phyloP scores from a whole-genome alignment of 2,888 invertebrate genomes.

The Sarcophaga variegata region DNA sequence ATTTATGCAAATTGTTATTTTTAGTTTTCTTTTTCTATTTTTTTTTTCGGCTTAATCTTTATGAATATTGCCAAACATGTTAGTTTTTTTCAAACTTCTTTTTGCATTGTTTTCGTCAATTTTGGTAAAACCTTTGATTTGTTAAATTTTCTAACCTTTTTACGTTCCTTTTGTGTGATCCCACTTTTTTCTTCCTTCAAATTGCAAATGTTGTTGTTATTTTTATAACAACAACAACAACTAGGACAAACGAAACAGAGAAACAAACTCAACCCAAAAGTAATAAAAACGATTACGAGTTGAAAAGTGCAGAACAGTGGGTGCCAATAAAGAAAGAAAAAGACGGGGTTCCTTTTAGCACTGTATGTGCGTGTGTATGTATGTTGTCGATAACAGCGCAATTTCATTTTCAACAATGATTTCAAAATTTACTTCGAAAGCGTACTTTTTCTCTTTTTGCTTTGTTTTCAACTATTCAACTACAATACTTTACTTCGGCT shows the following conservation, averaged over 20 bases:
- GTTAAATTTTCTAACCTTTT: slow-evolving; percentile 46
- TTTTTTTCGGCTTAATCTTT: slow-evolving; percentile 13
- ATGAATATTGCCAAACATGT: slow-evolving; percentile 55
- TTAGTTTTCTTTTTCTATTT: neutral
- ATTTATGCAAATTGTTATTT: slow-evolving; percentile 1
- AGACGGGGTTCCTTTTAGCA: too few species aligned
- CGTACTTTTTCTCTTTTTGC: neutral
- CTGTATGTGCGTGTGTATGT: slow-evolving; percentile 10
- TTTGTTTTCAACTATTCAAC: too few species aligned
- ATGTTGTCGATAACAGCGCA: slow-evolving; percentile 31
- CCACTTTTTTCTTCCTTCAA: neutral
- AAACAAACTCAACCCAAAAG: neutral
- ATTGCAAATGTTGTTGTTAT: slow-evolving; percentile 9
- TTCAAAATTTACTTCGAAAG: slow-evolving; percentile 11
- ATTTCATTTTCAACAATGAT: slow-evolving; percentile 42
- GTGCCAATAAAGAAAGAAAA: slow-evolving; percentile 50
- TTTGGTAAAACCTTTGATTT: slow-evolving; percentile 47
- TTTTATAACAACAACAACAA: slow-evolving; percentile 11
- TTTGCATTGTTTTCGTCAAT: slow-evolving; percentile 15
- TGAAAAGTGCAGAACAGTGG: slow-evolving; percentile 29
- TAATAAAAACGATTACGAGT: slow-evolving; percentile 3
- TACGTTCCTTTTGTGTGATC: slow-evolving; percentile 5
- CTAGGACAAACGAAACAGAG: neutral
- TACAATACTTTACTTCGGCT: too few species aligned
- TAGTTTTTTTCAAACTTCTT: slow-evolving; percentile 25